Conservation (phyloP, 2,113 vertebrate genomes). For the Prionailurus viverrinus region DNA sequence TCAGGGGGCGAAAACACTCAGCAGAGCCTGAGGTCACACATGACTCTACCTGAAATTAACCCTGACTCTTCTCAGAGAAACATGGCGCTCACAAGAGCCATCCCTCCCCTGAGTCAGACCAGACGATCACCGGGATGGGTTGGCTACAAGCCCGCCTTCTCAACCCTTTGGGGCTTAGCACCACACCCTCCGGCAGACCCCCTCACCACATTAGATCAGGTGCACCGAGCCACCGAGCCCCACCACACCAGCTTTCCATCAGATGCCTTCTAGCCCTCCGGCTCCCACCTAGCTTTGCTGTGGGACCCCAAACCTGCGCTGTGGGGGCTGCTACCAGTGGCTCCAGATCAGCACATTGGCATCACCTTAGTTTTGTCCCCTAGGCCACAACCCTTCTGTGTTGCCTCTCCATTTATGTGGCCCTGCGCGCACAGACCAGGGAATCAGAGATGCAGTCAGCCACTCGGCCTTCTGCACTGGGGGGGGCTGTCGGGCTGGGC, state of each 20-base stretch:
- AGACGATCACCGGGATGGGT: accelerated
- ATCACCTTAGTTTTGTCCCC: background rate
- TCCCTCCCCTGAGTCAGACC: background rate
- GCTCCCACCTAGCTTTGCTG: too few species aligned
- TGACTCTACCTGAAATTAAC: background rate
- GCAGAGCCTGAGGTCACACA: background rate
- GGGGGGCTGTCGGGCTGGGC: accelerated
- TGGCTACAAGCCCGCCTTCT: background rate
- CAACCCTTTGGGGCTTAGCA: accelerated
- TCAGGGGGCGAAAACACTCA: background rate
- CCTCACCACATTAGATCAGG: background rate
- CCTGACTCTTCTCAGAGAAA: background rate
- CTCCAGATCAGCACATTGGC: background rate
- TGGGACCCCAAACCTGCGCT: accelerated
- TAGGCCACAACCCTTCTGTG: background rate
- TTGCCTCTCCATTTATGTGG: background rate
- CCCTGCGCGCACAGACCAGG: background rate
- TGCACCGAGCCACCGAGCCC: accelerated
- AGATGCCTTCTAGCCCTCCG: background rate
- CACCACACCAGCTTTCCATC: background rate
- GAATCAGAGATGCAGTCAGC: background rate
- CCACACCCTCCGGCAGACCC: background rate
- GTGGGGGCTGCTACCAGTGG: background rate
- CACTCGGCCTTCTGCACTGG: background rate
- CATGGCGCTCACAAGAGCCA: background rate